These are phyloP conservation scores for Andrena minutula DNA, from an alignment of 2,888 invertebrate genomes.

Conservation along the genomic window DNA sequence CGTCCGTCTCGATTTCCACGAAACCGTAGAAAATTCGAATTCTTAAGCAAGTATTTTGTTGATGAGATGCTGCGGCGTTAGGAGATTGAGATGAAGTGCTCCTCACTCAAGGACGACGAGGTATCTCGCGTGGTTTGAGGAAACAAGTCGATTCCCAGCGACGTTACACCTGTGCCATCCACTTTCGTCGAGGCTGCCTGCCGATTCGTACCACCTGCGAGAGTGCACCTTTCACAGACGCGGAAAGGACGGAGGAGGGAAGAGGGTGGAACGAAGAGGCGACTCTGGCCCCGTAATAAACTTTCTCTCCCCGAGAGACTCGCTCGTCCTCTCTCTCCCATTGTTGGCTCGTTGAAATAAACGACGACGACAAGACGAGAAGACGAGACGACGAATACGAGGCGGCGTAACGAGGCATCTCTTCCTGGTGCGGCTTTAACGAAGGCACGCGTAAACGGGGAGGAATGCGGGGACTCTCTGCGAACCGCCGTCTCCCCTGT, in stretches of 20 bases:
- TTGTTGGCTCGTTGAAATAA: slow-evolving; percentile 62
- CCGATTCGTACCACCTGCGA: slow-evolving; percentile 69
- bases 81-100: no score
- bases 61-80: no score
- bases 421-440: slow-evolving; percentile 69
- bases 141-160: slow-evolving; percentile 39
- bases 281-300: slow-evolving; percentile 67
- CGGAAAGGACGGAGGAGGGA: slow-evolving; percentile 12
- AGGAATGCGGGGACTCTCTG: slow-evolving; percentile 25
- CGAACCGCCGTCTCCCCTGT: no score
- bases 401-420: slow-evolving; percentile 66
- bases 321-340: slow-evolving; percentile 29
- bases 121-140: slow-evolving; percentile 18
- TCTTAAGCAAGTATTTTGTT: no score
- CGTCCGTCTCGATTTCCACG: not conserved
- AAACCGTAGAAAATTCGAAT: no score
- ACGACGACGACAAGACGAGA: slow-evolving; percentile 45
- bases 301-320: slow-evolving; percentile 64
- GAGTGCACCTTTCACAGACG: slow-evolving; percentile 57
- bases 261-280: slow-evolving; percentile 32
- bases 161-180: slow-evolving; percentile 64
- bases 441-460: slow-evolving; percentile 60
- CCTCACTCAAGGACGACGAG: not conserved
- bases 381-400: slow-evolving; percentile 64
- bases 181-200: slow-evolving; percentile 63